Conservation (phyloP, 2,113 vertebrate genomes). For the Uropsilus gracilis region DNA sequence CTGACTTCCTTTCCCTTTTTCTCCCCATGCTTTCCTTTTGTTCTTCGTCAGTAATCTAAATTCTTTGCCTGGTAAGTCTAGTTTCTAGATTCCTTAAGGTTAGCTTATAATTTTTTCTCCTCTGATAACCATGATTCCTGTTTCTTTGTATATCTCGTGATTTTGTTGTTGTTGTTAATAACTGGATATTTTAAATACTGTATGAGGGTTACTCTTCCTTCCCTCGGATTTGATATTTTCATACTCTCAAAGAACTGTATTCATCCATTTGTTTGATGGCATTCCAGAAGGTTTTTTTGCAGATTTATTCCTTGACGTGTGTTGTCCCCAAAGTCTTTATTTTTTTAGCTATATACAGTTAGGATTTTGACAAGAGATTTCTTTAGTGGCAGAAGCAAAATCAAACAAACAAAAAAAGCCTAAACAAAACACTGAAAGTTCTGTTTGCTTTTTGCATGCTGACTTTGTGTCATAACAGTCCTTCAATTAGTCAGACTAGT, state of each 20-base stretch:
- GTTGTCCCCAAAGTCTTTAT: not conserved
- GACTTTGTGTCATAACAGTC: not conserved
- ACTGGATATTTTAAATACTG: not conserved
- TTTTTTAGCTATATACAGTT: not conserved
- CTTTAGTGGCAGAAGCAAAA: not conserved
- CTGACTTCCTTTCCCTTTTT: not conserved
- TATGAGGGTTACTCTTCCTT: not conserved
- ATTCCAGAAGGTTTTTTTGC: not conserved
- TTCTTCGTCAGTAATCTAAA: not conserved
- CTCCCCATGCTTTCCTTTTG: not conserved
- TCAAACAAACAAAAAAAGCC: not conserved
- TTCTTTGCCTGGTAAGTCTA: not conserved
- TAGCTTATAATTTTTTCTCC: not conserved
- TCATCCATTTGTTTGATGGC: not conserved
- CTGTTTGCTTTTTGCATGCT: not conserved
- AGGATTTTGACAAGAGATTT: constrained; percentile 1
- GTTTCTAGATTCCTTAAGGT: not conserved
- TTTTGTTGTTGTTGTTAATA: not conserved
- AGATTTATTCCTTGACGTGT: not conserved
- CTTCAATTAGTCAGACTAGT: not conserved
- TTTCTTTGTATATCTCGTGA: not conserved
- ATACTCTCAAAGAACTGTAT: not conserved
- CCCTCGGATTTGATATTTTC: not conserved
- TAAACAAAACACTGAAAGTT: not conserved
- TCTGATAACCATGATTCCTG: not conserved